phyloP scores from a whole-genome alignment of 2,113 vertebrate genomes.

The Forbesichthys agassizii region DNA sequence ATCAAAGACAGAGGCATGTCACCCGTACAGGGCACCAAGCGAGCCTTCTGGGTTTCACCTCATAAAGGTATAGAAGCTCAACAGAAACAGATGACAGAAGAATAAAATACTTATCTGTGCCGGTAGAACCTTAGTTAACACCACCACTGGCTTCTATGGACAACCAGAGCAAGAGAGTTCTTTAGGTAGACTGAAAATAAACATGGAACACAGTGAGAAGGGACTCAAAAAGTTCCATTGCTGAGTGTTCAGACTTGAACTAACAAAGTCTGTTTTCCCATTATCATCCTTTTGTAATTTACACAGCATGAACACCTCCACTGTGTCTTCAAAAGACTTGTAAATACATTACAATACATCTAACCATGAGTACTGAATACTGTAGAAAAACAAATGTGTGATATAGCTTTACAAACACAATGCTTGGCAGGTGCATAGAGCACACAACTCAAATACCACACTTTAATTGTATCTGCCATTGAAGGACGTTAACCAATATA shows the following conservation, averaged over 20 bases:
- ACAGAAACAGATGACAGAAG: conserved; percentile 42
- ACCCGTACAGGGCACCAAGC: conserved; percentile 58
- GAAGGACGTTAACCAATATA: conserved; percentile 80
- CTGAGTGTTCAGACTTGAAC: conserved; percentile 8
- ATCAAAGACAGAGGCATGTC: conserved; percentile 63
- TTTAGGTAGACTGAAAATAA: conserved; percentile 2
- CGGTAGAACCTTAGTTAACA: conserved; percentile 24
- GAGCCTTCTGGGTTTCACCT: conserved; percentile 44
- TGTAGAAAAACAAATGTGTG: conserved; percentile 64
- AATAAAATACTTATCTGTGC: conserved; percentile 42
- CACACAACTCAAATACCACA: conserved; percentile 61
- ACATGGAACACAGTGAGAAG: too few relatives aligned
- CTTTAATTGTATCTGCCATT: conserved; percentile 71
- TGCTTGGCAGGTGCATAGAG: conserved; percentile 70
- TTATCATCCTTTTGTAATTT: conserved; percentile 59
- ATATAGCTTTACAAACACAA: conserved; percentile 65
- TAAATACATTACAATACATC: conserved; percentile 61
- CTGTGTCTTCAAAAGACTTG: conserved; percentile 66
- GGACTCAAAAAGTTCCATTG: neutral
- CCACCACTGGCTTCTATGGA: conserved; percentile 46
- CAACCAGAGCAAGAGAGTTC: conserved; percentile 35
- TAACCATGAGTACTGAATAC: conserved; percentile 65
- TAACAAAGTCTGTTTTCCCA: neutral
- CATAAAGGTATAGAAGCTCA: conserved; percentile 38
- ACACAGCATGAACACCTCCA: conserved; percentile 45